A percentile compares a stretch with the other conserved stretches of the same genome.
These are phyloP conservation scores for Carterocephalus palaemon DNA, from an alignment of 2,888 invertebrate genomes.

Conservation along the genomic window DNA sequence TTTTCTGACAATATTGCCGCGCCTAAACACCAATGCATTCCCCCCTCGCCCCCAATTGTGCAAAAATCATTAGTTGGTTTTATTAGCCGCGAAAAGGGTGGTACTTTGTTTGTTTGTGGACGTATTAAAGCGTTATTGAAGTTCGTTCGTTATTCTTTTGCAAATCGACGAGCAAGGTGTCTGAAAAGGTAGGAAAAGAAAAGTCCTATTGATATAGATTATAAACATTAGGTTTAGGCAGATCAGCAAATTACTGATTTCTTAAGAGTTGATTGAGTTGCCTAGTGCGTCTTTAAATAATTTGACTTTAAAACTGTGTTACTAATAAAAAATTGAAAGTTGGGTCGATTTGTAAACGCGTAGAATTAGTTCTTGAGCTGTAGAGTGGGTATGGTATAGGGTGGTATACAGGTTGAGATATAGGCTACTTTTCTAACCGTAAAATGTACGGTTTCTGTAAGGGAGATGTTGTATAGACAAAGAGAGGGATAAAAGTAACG, in stretches of 20 bases:
- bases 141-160: constrained; percentile 12
- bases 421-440: no score
- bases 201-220: background rate
- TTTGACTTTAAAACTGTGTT: no score
- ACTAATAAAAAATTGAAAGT: background rate
- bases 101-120: constrained; percentile 35
- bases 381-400: no score
- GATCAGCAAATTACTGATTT: no score
- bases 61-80: constrained; percentile 64
- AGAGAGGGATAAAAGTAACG: no score
- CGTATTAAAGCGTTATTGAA: constrained; percentile 27
- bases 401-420: no score
- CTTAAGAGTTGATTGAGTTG: no score
- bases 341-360: background rate
- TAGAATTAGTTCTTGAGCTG: no score
- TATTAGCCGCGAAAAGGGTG: constrained; percentile 59
- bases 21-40: constrained; percentile 55
- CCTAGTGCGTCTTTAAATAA: no score
- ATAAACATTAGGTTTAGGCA: no score
- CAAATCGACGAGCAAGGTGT: background rate
- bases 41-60: constrained; percentile 52
- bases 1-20: constrained; percentile 65
- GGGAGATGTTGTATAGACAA: no score
- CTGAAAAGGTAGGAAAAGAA: background rate
- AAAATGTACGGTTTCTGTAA: no score